Evolutionary conservation across 53 echinoderm and acorn worm genomes (phyloP).

Genomic region (Glandiceps talaboti): DNA sequence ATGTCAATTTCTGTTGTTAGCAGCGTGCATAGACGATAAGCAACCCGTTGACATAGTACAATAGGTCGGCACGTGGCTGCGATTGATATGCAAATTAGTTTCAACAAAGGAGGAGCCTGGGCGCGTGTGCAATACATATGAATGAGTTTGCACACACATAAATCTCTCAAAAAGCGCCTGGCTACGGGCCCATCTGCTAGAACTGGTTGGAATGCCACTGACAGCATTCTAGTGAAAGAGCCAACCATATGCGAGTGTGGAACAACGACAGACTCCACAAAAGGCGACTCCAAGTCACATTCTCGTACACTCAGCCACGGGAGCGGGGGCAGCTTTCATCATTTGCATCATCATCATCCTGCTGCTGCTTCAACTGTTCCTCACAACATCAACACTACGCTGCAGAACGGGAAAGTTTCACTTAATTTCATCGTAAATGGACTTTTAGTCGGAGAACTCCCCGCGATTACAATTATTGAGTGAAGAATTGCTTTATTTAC

Average conservation of each 20-base stretch:
- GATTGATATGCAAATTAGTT: neutral
- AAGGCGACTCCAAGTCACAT: neutral
- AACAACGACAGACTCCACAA: neutral
- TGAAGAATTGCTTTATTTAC: neutral
- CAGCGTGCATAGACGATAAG: neutral
- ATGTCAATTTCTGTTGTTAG: too few relatives aligned
- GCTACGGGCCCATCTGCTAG: neutral
- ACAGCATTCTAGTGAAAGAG: neutral
- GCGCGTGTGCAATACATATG: conserved; percentile 1
- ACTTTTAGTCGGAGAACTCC: neutral
- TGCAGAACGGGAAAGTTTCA: too few relatives aligned
- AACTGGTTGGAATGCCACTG: neutral
- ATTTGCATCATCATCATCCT: too few relatives aligned
- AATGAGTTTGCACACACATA: neutral
- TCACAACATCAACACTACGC: too few relatives aligned
- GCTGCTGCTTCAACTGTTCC: too few relatives aligned
- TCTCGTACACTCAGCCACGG: neutral
- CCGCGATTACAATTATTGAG: neutral
- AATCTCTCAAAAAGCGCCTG: neutral
- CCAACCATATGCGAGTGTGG: neutral
- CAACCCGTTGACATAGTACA: neutral
- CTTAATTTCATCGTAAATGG: too few relatives aligned
- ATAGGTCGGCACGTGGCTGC: neutral
- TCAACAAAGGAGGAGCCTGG: neutral
- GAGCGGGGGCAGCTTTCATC: neutral